These are phyloP conservation scores for Alosa alosa DNA, from an alignment of 2,113 vertebrate species.

Conservation along the genomic window DNA sequence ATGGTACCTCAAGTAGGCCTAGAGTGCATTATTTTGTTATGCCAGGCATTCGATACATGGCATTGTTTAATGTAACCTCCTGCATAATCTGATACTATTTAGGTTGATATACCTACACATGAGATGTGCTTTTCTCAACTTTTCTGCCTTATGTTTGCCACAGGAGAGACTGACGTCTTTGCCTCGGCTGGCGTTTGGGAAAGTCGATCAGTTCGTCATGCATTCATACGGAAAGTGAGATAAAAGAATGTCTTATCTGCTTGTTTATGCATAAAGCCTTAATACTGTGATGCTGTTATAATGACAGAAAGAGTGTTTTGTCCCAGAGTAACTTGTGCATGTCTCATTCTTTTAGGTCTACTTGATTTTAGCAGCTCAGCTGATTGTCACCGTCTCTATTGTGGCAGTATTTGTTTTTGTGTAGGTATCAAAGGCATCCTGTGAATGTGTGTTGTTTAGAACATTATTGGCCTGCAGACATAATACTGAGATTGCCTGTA, in stretches of 20 bases:
- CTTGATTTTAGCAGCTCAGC: constrained; percentile 83
- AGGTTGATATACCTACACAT: neutral
- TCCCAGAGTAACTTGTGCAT: neutral
- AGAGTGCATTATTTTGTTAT: neutral
- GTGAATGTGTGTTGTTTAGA: neutral
- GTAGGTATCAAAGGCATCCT: constrained; percentile 58
- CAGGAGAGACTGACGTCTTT: constrained; percentile 65
- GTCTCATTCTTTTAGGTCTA: constrained; percentile 77
- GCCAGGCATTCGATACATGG: neutral
- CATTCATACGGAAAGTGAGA: constrained; percentile 85
- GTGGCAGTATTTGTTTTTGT: constrained; percentile 83
- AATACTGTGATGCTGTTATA: neutral
- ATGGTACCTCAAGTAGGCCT: neutral
- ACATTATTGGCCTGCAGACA: neutral
- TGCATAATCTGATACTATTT: neutral
- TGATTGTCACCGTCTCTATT: constrained; percentile 81
- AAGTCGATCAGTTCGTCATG: constrained; percentile 78
- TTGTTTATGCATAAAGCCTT: neutral
- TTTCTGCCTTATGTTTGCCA: constrained; percentile 34
- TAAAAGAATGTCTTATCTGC: neutral
- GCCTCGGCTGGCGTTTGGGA: constrained; percentile 70
- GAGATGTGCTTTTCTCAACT: neutral
- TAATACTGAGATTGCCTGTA: neutral
- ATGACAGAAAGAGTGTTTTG: neutral
- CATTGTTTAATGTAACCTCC: neutral